phyloP scores from a whole-genome alignment of 2,888 invertebrate genomes.

The Mimachlamys varia region DNA sequence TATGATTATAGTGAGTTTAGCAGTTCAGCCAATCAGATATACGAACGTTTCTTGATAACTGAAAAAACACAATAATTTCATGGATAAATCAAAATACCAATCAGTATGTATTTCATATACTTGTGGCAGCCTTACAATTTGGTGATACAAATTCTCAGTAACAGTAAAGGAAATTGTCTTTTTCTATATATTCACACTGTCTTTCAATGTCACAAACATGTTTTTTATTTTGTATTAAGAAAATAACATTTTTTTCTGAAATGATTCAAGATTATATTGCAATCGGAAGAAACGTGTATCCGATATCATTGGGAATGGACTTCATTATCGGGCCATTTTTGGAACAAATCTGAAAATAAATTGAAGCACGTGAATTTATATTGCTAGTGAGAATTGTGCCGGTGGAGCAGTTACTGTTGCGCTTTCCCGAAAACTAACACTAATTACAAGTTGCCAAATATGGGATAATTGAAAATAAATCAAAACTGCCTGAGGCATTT shows the following conservation, averaged over 20 bases:
- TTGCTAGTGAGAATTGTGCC: neutral
- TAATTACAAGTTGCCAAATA: neutral
- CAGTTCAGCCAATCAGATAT: too few species aligned
- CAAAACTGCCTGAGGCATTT: neutral
- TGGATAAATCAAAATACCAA: too few species aligned
- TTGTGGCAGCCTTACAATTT: too few species aligned
- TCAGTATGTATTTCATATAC: too few species aligned
- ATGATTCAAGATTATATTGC: neutral
- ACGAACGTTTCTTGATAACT: too few species aligned
- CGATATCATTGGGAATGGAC: neutral
- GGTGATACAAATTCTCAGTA: too few species aligned
- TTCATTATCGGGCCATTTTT: neutral
- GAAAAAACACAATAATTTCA: too few species aligned
- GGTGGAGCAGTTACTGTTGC: neutral
- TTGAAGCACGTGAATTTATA: neutral
- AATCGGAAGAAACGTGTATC: neutral
- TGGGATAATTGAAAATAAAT: conserved; percentile 5
- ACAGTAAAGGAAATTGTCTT: too few species aligned
- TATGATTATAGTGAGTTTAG: too few species aligned
- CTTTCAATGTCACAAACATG: too few species aligned
- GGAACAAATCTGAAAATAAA: neutral
- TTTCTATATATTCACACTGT: too few species aligned
- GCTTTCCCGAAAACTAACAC: neutral
- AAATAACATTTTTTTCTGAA: neutral
- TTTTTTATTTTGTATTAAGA: neutral